Evolutionary conservation across 2,797 vertebrate genomes (phyloP).

Genomic region (Phrynocephalus guinanensis): DNA sequence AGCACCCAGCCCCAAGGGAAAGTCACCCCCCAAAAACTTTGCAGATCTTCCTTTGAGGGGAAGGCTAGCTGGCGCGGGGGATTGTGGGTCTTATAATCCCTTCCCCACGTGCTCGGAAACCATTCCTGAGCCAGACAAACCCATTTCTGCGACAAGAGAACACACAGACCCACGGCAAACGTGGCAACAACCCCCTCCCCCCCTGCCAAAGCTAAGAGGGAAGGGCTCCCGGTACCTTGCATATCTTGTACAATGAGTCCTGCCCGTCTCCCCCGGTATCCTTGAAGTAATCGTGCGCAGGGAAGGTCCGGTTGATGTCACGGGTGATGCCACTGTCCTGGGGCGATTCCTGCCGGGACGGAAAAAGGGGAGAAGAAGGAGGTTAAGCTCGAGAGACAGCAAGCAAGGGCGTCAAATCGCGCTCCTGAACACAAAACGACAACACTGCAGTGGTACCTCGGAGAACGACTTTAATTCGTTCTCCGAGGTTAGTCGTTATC

Average conservation of each 20-base stretch:
- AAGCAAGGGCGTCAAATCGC: background rate
- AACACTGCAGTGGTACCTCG: too few species aligned
- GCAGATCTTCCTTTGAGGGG: too few species aligned
- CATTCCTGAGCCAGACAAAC: background rate
- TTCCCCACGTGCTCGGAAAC: too few species aligned
- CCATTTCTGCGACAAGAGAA: background rate
- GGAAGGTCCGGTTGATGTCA: slow-evolving; percentile 98
- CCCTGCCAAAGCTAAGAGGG: background rate
- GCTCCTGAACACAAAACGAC: too few species aligned
- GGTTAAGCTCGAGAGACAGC: background rate
- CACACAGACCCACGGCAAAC: too few species aligned
- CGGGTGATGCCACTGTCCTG: slow-evolving; percentile 98
- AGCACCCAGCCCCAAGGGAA: too few species aligned
- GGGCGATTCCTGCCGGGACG: slow-evolving; percentile 88
- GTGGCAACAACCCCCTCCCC: too few species aligned
- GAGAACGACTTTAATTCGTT: too few species aligned
- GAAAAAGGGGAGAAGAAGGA: background rate
- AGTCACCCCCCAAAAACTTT: too few species aligned
- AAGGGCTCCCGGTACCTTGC: slow-evolving; percentile 85
- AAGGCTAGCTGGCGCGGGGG: background rate
- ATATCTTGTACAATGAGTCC: slow-evolving; percentile 99
- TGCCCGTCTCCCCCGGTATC: slow-evolving; percentile 98
- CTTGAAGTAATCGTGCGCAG: slow-evolving; percentile 99
- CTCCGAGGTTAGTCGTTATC: too few species aligned
- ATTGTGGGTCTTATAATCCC: background rate